Conservation (phyloP, 2,113 vertebrate genomes). For the Silurus meridionalis region DNA sequence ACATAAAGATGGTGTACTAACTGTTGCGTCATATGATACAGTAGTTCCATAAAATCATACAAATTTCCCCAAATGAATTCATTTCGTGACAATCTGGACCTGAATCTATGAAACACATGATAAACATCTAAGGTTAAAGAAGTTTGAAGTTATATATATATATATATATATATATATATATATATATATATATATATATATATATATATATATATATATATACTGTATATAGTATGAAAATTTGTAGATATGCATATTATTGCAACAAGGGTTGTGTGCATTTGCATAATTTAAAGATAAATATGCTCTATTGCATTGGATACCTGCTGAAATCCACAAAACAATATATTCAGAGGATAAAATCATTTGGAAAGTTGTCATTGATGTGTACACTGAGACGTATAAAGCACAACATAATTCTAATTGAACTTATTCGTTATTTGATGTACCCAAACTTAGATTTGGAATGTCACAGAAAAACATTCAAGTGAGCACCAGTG, state of each 20-base stretch:
- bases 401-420: slow-evolving; percentile 21
- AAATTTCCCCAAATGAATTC: neutral
- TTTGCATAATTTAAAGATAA: slow-evolving; percentile 73
- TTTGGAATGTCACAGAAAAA: slow-evolving; percentile 33
- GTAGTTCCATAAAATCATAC: neutral
- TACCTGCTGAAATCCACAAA: slow-evolving; percentile 66
- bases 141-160: too few relatives aligned
- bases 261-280: slow-evolving; percentile 73
- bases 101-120: slow-evolving; percentile 9
- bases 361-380: neutral
- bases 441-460: neutral
- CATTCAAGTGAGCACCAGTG: slow-evolving; percentile 36
- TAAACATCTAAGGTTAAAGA: neutral
- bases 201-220: neutral
- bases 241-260: slow-evolving; percentile 71
- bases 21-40: neutral
- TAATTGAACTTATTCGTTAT: neutral
- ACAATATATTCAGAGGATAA: slow-evolving; percentile 2
- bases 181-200: too few relatives aligned
- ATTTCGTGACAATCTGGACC: neutral
- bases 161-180: too few relatives aligned
- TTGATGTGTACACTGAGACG: slow-evolving; percentile 25
- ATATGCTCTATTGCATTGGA: slow-evolving; percentile 65
- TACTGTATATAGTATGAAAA: slow-evolving; percentile 50
- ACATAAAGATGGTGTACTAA: neutral